Percentiles rank a stretch among this genome's conserved stretches.
These are phyloP conservation scores for Gambusia affinis DNA, from an alignment of 2,113 vertebrate species.

Conservation along the genomic window DNA sequence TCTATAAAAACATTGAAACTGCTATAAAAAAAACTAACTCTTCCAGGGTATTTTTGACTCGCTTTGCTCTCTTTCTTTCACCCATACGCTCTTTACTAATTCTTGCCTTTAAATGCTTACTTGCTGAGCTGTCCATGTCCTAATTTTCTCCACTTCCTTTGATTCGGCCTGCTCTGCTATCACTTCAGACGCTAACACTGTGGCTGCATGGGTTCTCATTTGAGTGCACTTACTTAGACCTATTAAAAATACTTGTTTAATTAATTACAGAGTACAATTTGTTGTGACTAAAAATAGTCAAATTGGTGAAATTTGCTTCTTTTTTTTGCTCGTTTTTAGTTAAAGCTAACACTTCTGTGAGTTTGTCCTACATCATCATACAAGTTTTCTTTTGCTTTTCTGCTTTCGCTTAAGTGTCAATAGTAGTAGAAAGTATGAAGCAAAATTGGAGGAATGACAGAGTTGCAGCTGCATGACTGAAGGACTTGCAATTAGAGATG, in stretches of 20 bases:
- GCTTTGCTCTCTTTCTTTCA: constrained; percentile 6
- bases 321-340: not conserved
- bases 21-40: not conserved
- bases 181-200: constrained; percentile 35
- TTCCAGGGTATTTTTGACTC: not conserved
- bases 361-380: not conserved
- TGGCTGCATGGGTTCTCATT: constrained; percentile 52
- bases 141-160: constrained; percentile 10
- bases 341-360: not conserved
- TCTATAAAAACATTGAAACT: not conserved
- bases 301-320: not conserved
- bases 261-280: not conserved
- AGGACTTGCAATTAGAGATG: not conserved
- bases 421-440: not conserved
- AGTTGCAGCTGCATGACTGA: constrained; percentile 1
- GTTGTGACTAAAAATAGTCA: not conserved
- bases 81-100: constrained; percentile 27
- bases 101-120: constrained; percentile 33
- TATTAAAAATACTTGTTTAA: constrained; percentile 4
- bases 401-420: not conserved
- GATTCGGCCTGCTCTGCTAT: constrained; percentile 34
- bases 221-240: constrained; percentile 41
- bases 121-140: constrained; percentile 27
- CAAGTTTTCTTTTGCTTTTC: constrained; percentile 5
- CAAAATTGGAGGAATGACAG: not conserved